A percentile compares a stretch with the other conserved stretches of the same genome.
Evolutionary conservation across 2,797 vertebrate genomes (phyloP).

Genomic region (Manis pentadactyla): DNA sequence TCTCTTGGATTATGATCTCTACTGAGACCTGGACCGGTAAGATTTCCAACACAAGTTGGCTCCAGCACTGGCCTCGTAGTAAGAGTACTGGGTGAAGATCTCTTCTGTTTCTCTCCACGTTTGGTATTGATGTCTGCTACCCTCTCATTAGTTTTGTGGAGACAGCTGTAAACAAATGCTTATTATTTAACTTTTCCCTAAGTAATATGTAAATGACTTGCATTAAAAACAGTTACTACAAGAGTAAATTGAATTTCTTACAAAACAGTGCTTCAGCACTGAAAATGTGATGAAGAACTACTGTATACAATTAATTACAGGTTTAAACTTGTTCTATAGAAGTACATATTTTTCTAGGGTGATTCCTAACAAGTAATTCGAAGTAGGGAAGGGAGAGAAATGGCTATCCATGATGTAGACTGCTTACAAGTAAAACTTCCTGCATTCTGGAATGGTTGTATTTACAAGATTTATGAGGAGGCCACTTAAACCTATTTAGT

Average conservation of each 20-base stretch:
- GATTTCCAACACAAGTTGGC: constrained; percentile 83
- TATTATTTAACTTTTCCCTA: not conserved
- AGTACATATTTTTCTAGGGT: too few relatives aligned
- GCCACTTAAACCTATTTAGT: not conserved
- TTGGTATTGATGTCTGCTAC: constrained; percentile 90
- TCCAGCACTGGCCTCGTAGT: constrained; percentile 86
- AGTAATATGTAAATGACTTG: not conserved
- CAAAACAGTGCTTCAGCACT: not conserved
- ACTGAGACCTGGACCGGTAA: too few relatives aligned
- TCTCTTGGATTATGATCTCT: too few relatives aligned
- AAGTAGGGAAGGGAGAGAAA: too few relatives aligned
- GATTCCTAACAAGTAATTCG: too few relatives aligned
- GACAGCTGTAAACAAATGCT: constrained; percentile 17
- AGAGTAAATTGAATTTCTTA: not conserved
- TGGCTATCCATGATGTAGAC: too few relatives aligned
- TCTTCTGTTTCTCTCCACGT: constrained; percentile 89
- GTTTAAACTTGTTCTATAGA: too few relatives aligned
- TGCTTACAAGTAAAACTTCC: too few relatives aligned
- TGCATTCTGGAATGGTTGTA: too few relatives aligned
- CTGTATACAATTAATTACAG: not conserved
- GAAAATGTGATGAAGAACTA: not conserved
- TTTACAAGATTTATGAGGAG: too few relatives aligned
- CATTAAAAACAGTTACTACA: not conserved
- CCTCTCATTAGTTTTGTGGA: constrained; percentile 90
- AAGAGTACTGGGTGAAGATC: constrained; percentile 88